These are phyloP conservation scores for Anser brachyrhynchus DNA, from an alignment of 2,113 vertebrate species.

Conservation along the genomic window DNA sequence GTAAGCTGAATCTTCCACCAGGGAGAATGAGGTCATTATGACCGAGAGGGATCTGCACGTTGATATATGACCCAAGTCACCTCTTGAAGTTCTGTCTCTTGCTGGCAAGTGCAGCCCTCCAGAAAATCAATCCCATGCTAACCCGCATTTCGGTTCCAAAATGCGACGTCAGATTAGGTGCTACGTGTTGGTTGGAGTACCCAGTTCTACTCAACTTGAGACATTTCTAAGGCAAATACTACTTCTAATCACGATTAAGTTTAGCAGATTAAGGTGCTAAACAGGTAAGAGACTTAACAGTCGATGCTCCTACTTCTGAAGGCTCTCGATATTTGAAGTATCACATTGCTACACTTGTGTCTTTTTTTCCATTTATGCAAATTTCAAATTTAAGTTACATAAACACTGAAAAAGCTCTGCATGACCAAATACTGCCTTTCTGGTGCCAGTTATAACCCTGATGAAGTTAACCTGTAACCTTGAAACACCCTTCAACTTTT, in stretches of 20 bases:
- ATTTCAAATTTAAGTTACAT: background rate
- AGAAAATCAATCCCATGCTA: background rate
- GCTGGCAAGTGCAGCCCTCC: background rate
- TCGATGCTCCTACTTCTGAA: background rate
- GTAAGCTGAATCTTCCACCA: conserved; percentile 6
- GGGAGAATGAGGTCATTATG: background rate
- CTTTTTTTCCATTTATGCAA: background rate
- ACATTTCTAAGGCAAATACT: background rate
- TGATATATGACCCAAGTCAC: conserved; percentile 32
- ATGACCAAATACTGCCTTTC: background rate
- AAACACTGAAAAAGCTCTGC: background rate
- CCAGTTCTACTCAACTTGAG: background rate
- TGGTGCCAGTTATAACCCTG: background rate
- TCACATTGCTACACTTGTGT: fast-evolving
- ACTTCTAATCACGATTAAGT: background rate
- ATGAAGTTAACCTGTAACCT: background rate
- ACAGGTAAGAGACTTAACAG: background rate
- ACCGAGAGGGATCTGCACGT: background rate
- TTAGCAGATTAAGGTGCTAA: background rate
- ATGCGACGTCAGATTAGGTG: background rate
- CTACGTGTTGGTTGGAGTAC: background rate
- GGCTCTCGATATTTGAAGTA: background rate
- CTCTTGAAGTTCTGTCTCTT: conserved; percentile 3
- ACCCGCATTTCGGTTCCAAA: background rate
- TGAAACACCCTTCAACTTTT: background rate